phyloP scores from a whole-genome alignment of 1,140 invertebrate species.

The Homarus americanus region DNA sequence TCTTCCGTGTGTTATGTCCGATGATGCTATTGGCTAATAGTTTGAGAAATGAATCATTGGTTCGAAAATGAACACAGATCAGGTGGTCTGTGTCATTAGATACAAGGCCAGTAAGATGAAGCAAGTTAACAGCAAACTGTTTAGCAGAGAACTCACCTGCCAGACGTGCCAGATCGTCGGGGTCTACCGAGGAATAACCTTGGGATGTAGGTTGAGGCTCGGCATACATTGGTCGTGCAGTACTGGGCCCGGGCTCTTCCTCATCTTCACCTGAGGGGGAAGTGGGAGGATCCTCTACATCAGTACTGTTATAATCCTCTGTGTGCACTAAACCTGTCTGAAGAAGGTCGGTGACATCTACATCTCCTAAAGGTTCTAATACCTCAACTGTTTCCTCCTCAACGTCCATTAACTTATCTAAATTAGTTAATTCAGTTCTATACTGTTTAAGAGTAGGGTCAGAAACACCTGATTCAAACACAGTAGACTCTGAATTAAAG shows the following conservation, averaged over 20 bases:
- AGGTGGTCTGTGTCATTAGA: constrained; percentile 65
- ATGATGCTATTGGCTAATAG: constrained; percentile 43
- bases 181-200: constrained; percentile 24
- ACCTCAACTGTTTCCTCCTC: not conserved
- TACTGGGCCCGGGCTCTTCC: constrained; percentile 57
- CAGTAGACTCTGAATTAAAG: not conserved
- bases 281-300: constrained; percentile 53
- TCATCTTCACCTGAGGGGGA: constrained; percentile 48
- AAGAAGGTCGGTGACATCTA: not conserved
- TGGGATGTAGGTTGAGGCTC: constrained; percentile 45
- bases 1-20: constrained; percentile 25
- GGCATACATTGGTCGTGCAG: constrained; percentile 66
- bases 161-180: constrained; percentile 41
- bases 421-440: not conserved
- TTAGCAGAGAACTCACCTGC: constrained; percentile 59
- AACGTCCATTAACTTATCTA: no score
- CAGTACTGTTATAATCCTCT: constrained; percentile 18
- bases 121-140: constrained; percentile 58
- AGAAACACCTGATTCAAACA: not conserved
- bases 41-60: constrained; percentile 57
- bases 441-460: not conserved
- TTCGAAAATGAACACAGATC: constrained; percentile 59
- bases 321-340: not conserved
- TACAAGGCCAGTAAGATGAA: constrained; percentile 47
- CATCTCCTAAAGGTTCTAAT: not conserved